Evolutionary conservation across 2,888 invertebrate species (phyloP), one percentile per base, ranked within the genome.

Genomic region (Salpingus planirostris): DNA sequence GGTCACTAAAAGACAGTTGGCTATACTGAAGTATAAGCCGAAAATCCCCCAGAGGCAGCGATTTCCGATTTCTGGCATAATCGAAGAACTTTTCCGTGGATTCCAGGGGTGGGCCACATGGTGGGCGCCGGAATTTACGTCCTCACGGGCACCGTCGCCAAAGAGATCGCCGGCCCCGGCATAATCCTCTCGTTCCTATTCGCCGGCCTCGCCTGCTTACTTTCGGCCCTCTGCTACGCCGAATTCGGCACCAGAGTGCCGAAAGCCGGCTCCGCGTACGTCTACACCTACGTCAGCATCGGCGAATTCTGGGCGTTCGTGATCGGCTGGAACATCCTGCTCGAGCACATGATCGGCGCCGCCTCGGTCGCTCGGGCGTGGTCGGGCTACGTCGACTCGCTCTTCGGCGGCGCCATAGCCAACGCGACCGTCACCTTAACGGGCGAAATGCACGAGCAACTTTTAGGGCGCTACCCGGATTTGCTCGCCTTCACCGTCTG

Each of bases 111-210:
- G 27, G 93, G 93, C 0, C 89, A 90, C 62, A 95, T 93, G 89
- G 85, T 93, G 2, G 93, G 93, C 8, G 91, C 92, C 27, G 93
- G 93, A 6, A 90, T 93, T 42, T 93, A 93, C 61, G 91, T 93
- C 0, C 65, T 93, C 31, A 88, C 85, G 2, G 90, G 90, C 23
- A 77, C 86, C 0, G 89, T 90, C 2, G 87, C 89, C 1, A 76
- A 76, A 39, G 74, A 82, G 44, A 78, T 80, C 50, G 85, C 87
- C 0, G 89, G 89, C 1, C 88, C 89, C n/a, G 86, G 81, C 6
- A 82, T 88, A 2, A 74, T 86, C 3, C 49, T 80, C 6, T 78
- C 78, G 34, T 76, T 85, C 54, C 59, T 85, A 1, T 53, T 87
- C 26, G 91, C 92, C 3, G 92, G 89, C 2, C 66, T 88, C 15